Evolutionary conservation across 2,888 invertebrate species (phyloP).

Genomic region (Hermaeophaga mercurialis): DNA sequence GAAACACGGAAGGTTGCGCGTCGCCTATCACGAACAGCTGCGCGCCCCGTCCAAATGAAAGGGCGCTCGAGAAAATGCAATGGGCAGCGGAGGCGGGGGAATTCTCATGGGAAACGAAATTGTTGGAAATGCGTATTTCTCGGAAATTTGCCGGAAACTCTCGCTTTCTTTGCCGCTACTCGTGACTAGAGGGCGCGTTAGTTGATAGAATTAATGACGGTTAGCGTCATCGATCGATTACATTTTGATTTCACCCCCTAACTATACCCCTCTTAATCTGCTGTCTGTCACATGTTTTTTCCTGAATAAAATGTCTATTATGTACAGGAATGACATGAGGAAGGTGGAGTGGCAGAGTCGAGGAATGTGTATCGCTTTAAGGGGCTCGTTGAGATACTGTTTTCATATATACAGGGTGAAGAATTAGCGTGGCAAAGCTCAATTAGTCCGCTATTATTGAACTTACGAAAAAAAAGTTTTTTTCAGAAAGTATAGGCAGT

Average conservation of each 20-base stretch:
- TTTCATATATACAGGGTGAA: too few relatives aligned
- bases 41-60: conserved; percentile 26
- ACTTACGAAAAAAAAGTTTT: too few relatives aligned
- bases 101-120: conserved; percentile 6
- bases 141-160: conserved; percentile 10
- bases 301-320: too few relatives aligned
- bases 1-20: conserved; percentile 43
- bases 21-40: conserved; percentile 27
- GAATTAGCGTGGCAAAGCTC: too few relatives aligned
- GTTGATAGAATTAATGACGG: neutral
- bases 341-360: too few relatives aligned
- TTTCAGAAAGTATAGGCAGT: too few relatives aligned
- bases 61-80: conserved; percentile 19
- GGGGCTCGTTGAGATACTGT: too few relatives aligned
- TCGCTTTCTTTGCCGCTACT: conserved; percentile 6
- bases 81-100: conserved; percentile 4
- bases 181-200: conserved; percentile 2
- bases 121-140: conserved; percentile 9
- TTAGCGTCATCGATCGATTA: conserved; percentile 5
- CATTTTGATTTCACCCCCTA: neutral
- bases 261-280: too few relatives aligned
- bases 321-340: too few relatives aligned
- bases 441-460: too few relatives aligned
- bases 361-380: too few relatives aligned
- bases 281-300: too few relatives aligned